Base-by-base conservation (phyloP, 2,888 invertebrate species). In the Limnephilus marmoratus region DNA sequence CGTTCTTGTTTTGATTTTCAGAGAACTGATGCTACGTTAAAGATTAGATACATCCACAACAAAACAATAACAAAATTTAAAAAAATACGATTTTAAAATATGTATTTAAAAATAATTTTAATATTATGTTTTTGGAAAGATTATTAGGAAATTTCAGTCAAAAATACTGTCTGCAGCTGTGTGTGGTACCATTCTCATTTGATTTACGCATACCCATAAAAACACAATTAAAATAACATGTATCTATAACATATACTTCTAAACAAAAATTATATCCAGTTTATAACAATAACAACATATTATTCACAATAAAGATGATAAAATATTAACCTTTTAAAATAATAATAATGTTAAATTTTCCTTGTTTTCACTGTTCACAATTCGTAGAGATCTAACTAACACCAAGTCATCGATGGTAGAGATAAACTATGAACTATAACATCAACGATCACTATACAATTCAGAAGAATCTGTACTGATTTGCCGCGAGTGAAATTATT, bases 281-380 rank as follows among this genome's bases (percentile, higher is more conserved):
- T 68, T 24, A 24, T n/a, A n/a, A n/a, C n/a, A n/a, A 31, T 68
- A n/a, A 68, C 9, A n/a, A 24, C 68, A 68, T 68, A 24, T 68
- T 68, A 9, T 68, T 24, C 5, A 68, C 4, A 53, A 53, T 53
- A 53, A 53, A 53, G 18, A 68, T n/a, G 9, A 68, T 68, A 68
- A 68, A 68, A 68, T 68, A 68, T 68, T 68, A 24, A 68, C 68
- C 68, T 68, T 68, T 68, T 7, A 68, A 68, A n/a, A n/a, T n/a
- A n/a, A n/a, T n/a, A n/a, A 68, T 24, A 68, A 68, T 24, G 24
- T 68, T 68, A 68, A 18, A 68, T 68, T 68, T 68, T 68, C 68
- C 24, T 68, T n/a, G 83, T n/a, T 53, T 87, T 87, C n/a, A 87
- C 49, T 49, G 87, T 87, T 87, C 87, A 87, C 68, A 29, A 49